phyloP scores from a whole-genome alignment of 2,888 invertebrate species.

The Seira ritae region DNA sequence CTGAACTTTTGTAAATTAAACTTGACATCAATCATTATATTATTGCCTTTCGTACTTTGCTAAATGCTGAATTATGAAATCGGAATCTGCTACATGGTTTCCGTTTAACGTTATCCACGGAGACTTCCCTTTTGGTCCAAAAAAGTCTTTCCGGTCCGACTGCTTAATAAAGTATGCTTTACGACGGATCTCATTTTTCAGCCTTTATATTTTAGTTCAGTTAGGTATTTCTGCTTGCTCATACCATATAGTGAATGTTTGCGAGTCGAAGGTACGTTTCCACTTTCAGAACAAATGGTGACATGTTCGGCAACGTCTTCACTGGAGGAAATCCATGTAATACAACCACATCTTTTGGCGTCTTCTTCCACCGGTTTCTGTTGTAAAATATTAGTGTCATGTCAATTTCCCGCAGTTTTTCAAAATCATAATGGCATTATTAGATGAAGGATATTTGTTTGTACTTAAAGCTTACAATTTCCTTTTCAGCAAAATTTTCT shows the following conservation, averaged over 20 bases:
- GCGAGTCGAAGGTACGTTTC: conserved; percentile 63
- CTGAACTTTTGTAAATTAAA: too few relatives aligned
- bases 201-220: too few relatives aligned
- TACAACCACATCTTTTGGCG: conserved; percentile 57
- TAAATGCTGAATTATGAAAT: conserved; percentile 75
- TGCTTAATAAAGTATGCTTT: conserved; percentile 1
- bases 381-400: not conserved
- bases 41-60: conserved; percentile 56
- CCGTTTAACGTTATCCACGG: conserved; percentile 76
- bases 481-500: conserved; percentile 11
- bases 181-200: not conserved
- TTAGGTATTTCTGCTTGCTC: too few relatives aligned
- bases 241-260: conserved; percentile 62
- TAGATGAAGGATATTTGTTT: not conserved
- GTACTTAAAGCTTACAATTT: conserved; percentile 26
- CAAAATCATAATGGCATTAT: too few relatives aligned
- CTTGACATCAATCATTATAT: too few relatives aligned
- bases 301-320: conserved; percentile 51
- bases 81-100: conserved; percentile 75
- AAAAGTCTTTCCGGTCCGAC: conserved; percentile 40
- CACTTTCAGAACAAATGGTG: conserved; percentile 64
- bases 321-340: conserved; percentile 51
- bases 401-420: too few relatives aligned
- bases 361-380: conserved; percentile 58
- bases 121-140: conserved; percentile 70